Base-by-base conservation (phyloP, 2,888 invertebrate species). In the Tuta absoluta region DNA sequence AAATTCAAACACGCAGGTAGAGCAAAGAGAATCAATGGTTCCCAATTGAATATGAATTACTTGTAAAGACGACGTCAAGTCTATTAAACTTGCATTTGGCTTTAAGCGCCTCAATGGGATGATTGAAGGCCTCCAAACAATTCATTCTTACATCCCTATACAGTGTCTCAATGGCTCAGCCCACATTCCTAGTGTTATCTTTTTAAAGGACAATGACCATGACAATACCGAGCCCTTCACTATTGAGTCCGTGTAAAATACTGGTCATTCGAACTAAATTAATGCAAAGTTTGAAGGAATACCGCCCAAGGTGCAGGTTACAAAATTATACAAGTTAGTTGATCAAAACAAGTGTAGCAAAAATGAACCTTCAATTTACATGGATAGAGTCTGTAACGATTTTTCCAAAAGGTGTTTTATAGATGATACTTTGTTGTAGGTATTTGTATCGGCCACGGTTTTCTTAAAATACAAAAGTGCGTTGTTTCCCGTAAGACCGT, bases 11-110 rank as follows among this genome's bases (percentile, higher is more conserved):
- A 67, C 69, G 75, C 85, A 86, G 85, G 85, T 86, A 89, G 76
- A 75, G 77, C 75, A 68, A 67, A 72, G 73, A 75, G 69, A 79
- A 72, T 82, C 77, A 85, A 85, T 79, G 79, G 82, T 66, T 82
- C 76, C 77, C 82, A 85, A 86, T 82, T 80, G 76, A 81, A 84
- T 79, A 82, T 79, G 85, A 82, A 87, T 84, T 77, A 79, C 83
- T 87, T 85, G 81, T 82, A 67, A 79, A 85, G 91, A 91, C 91
- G 91, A 91, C 91, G 77, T 73, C 65, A 72, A 89, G 91, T 91
- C 91, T 91, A 91, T 91, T 91, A 91, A 91, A 91, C 81, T 87
- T 82, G 77, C 82, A 79, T 90, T 90, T 88, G 87, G 89, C 89
- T 87, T 89, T 87, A 80, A 14, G 75, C 79, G 33, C 33, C 77